These are phyloP conservation scores for Tortricodes alternella DNA, from an alignment of 2,888 invertebrate genomes.

Conservation along the genomic window DNA sequence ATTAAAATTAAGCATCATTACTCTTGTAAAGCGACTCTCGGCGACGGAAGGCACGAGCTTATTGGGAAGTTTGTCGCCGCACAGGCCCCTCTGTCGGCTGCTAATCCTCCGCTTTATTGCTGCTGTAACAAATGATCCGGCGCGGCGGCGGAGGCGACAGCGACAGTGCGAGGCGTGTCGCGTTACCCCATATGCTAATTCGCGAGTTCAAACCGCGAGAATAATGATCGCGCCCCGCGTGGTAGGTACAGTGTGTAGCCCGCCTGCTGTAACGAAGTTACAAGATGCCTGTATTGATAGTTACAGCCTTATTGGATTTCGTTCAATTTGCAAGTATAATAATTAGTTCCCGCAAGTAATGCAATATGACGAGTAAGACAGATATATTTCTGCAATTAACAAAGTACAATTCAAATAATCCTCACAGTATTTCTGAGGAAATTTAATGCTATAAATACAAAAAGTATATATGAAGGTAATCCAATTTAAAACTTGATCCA, in stretches of 20 bases:
- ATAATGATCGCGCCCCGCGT: constrained; percentile 25
- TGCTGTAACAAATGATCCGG: constrained; percentile 71
- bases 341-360: constrained; percentile 10
- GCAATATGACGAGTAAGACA: neutral
- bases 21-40: constrained; percentile 75
- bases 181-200: constrained; percentile 31
- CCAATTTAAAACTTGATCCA: too few species aligned
- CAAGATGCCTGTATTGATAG: constrained; percentile 22
- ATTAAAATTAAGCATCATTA: constrained; percentile 83
- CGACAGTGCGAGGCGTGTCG: constrained; percentile 38
- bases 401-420: neutral
- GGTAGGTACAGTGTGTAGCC: neutral
- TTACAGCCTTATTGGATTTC: constrained; percentile 24
- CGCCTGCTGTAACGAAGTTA: constrained; percentile 14
- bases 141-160: constrained; percentile 41
- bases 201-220: constrained; percentile 29
- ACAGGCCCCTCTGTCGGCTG: constrained; percentile 59
- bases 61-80: constrained; percentile 72
- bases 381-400: neutral
- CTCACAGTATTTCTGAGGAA: neutral
- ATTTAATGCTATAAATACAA: neutral
- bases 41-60: constrained; percentile 66
- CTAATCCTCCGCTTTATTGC: constrained; percentile 75
- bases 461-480: too few species aligned
- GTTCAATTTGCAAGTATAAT: constrained; percentile 22